phyloP scores from a whole-genome alignment of 2,113 vertebrate species.

The Phaethon lepturus region DNA sequence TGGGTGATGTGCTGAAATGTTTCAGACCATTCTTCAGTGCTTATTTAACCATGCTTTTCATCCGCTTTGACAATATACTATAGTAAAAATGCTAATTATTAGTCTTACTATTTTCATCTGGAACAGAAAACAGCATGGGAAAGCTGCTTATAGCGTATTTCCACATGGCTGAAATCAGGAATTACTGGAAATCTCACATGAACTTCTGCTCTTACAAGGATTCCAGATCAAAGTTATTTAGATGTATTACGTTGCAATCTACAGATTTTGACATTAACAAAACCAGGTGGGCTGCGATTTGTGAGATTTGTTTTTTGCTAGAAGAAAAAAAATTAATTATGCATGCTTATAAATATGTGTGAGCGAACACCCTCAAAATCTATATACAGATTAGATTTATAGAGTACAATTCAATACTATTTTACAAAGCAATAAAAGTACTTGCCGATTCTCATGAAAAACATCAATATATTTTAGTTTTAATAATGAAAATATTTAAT shows the following conservation, averaged over 20 bases:
- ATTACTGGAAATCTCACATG: slow-evolving; percentile 1
- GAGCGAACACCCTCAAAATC: slow-evolving; percentile 71
- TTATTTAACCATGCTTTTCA: background rate
- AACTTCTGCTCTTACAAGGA: background rate
- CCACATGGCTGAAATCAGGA: background rate
- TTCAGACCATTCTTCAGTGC: background rate
- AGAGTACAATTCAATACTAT: slow-evolving; percentile 78
- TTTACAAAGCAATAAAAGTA: slow-evolving; percentile 79
- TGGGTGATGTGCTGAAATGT: background rate
- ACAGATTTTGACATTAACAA: slow-evolving; percentile 29
- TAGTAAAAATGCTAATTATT: background rate
- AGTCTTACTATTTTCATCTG: background rate
- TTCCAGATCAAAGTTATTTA: slow-evolving; percentile 30
- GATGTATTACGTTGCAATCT: slow-evolving; percentile 33
- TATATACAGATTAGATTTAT: slow-evolving; percentile 75
- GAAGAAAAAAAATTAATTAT: slow-evolving; percentile 71
- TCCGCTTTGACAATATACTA: background rate
- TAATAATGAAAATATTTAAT: slow-evolving; percentile 78
- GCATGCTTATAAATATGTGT: slow-evolving; percentile 5
- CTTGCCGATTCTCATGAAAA: slow-evolving; percentile 74
- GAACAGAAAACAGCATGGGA: background rate
- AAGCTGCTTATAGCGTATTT: background rate
- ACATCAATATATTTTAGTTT: slow-evolving; percentile 76
- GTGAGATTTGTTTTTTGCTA: slow-evolving; percentile 1
- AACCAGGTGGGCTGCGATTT: background rate